Percentiles rank a stretch among this genome's conserved stretches.
Evolutionary conservation across 2,113 vertebrate genomes (phyloP).

Genomic region (Phaethon lepturus): DNA sequence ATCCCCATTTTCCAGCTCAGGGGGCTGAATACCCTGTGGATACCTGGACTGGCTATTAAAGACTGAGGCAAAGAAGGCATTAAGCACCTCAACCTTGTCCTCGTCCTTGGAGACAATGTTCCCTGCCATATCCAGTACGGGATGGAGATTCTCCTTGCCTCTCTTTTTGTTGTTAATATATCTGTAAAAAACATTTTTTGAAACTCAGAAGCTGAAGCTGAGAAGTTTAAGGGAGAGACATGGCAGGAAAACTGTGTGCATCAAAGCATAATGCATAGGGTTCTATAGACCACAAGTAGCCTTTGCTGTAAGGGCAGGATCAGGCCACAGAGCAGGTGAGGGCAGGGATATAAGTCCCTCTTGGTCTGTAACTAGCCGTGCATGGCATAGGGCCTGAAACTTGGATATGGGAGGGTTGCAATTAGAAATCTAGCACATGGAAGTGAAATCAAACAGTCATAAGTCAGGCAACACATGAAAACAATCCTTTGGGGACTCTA

Average conservation of each 20-base stretch:
- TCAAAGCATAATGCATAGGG: background rate
- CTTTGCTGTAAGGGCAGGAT: background rate
- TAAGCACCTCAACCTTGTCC: no score
- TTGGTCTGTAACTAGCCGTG: background rate
- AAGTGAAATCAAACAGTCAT: slow-evolving; percentile 39
- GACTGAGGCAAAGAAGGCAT: no score
- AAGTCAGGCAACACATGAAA: slow-evolving; percentile 32
- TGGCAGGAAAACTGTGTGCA: background rate
- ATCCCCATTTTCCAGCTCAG: no score
- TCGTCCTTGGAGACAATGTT: no score
- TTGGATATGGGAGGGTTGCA: background rate
- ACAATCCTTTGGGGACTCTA: background rate
- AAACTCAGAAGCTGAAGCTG: background rate
- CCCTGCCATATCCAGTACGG: no score
- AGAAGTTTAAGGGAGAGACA: background rate
- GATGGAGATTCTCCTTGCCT: no score
- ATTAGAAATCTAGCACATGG: background rate
- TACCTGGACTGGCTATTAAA: no score
- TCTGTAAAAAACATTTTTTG: background rate
- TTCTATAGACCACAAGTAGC: background rate
- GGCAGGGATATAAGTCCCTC: background rate
- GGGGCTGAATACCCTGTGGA: no score
- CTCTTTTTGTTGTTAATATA: no score
- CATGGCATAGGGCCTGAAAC: background rate
- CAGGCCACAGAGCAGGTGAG: background rate